Conservation (phyloP, 2,888 invertebrate species). For the Diarsia rubi region DNA sequence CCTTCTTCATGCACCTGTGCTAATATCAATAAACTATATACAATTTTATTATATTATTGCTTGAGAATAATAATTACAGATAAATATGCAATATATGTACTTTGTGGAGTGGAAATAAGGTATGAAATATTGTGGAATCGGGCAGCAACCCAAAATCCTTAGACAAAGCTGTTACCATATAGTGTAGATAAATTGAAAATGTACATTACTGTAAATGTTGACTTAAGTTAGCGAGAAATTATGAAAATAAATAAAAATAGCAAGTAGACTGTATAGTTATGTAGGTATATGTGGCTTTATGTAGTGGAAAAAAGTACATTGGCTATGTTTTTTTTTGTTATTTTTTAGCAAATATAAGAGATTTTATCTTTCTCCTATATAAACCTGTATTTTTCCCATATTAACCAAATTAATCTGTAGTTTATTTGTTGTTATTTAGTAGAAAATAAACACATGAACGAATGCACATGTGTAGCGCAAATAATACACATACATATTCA, state of each 20-base stretch:
- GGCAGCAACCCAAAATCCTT: conserved; percentile 21
- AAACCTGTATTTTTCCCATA: conserved; percentile 30
- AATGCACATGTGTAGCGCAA: no score
- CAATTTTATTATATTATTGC: not conserved
- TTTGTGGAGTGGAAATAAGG: conserved; percentile 6
- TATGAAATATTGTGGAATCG: not conserved
- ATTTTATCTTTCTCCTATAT: conserved; percentile 5
- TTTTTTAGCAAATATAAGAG: conserved; percentile 40
- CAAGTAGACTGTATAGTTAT: conserved; percentile 45
- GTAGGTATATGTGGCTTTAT: conserved; percentile 44
- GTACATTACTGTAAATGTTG: conserved; percentile 41
- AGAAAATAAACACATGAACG: not conserved
- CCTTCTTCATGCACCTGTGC: conserved; percentile 32
- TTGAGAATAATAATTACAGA: conserved; percentile 4
- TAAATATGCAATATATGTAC: conserved; percentile 1
- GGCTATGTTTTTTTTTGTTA: conserved; percentile 40
- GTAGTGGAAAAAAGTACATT: conserved; percentile 37
- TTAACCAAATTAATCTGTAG: not conserved
- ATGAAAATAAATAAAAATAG: conserved; percentile 43
- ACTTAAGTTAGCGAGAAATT: conserved; percentile 37
- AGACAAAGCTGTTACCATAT: conserved; percentile 19
- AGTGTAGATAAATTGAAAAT: conserved; percentile 53
- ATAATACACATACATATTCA: no score
- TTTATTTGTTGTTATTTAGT: not conserved
- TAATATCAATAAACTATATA: conserved; percentile 29